Percentiles rank a stretch among this genome's conserved stretches.
Conservation (phyloP, 2,888 invertebrate species). For the Nycteola revayana region DNA sequence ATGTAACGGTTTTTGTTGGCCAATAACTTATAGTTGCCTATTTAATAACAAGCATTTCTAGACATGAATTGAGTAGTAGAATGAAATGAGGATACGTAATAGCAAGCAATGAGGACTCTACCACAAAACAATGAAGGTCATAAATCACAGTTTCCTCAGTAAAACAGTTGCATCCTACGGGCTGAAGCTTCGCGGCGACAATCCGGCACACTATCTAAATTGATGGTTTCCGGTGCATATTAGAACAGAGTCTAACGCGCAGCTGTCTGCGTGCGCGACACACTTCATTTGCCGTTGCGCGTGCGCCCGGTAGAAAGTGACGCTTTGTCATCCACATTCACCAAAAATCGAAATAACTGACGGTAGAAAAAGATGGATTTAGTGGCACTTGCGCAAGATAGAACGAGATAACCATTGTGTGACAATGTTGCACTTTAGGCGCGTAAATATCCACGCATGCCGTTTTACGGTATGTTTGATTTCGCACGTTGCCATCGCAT, state of each 20-base stretch:
- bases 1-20: constrained; percentile 29
- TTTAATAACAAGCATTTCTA: neutral
- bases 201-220: constrained; percentile 78
- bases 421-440: constrained; percentile 45
- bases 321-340: constrained; percentile 61
- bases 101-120: constrained; percentile 44
- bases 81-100: constrained; percentile 55
- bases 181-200: constrained; percentile 70
- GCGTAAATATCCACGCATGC: constrained; percentile 43
- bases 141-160: constrained; percentile 78
- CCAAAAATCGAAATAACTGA: constrained; percentile 65
- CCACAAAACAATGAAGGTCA: constrained; percentile 76
- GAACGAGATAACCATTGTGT: constrained; percentile 40
- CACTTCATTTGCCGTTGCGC: constrained; percentile 77
- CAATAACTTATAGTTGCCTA: constrained; percentile 12
- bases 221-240: constrained; percentile 79
- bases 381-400: constrained; percentile 18
- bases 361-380: constrained; percentile 41
- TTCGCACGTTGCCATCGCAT: no score
- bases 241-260: constrained; percentile 69
- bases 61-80: constrained; percentile 25
- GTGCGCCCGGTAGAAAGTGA: constrained; percentile 75
- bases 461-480: constrained; percentile 49
- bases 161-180: constrained; percentile 74
- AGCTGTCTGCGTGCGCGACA: constrained; percentile 75